A percentile compares a stretch with the other conserved stretches of the same genome.
Evolutionary conservation across 2,888 invertebrate genomes (phyloP).

Genomic region (Siphlonurus alternatus): DNA sequence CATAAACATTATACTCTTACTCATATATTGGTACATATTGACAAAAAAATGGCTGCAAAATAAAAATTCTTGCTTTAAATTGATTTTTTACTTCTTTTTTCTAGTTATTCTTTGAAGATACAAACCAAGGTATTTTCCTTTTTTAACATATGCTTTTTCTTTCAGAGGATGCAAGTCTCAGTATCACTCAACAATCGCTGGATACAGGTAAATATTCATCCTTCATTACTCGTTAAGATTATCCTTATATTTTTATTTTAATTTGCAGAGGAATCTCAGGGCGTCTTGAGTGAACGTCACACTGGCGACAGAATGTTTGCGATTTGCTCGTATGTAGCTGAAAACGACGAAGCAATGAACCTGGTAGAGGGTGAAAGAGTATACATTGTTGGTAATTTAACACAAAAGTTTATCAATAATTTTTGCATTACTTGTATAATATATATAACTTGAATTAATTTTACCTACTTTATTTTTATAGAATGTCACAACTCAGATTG

Average conservation of each 20-base stretch:
- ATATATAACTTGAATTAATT: not conserved
- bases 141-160: constrained; percentile 6
- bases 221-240: not conserved
- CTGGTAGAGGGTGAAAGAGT: constrained; percentile 81
- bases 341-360: constrained; percentile 73
- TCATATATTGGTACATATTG: not conserved
- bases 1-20: not conserved
- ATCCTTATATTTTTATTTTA: constrained; percentile 8
- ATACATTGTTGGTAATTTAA: constrained; percentile 48
- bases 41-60: no score
- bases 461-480: constrained; percentile 18
- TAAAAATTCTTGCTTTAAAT: no score
- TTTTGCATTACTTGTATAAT: not conserved
- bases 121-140: no score
- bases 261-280: constrained; percentile 21
- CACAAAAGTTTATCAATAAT: not conserved
- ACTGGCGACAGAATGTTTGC: constrained; percentile 68
- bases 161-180: constrained; percentile 55
- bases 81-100: no score
- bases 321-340: constrained; percentile 69
- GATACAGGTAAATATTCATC: not conserved
- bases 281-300: constrained; percentile 32
- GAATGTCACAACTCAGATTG: constrained; percentile 75
- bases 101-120: no score
- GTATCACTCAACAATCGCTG: constrained; percentile 48